Conservation (phyloP, 2,113 vertebrate species). For the Saimiri boliviensis region DNA sequence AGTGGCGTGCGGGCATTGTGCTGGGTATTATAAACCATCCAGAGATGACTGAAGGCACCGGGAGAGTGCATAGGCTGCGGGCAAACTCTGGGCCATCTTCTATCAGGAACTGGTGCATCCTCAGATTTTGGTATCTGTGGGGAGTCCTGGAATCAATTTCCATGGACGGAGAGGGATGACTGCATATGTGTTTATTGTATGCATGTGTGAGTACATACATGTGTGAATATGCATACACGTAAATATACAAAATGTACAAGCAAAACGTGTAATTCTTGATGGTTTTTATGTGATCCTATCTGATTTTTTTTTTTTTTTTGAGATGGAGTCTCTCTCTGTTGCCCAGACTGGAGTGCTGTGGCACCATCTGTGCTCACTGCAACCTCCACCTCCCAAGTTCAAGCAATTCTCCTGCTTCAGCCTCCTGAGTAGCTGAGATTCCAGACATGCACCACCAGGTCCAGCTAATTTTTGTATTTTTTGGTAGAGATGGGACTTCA, state of each 20-base stretch:
- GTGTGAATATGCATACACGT: not conserved
- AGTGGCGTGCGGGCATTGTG: not conserved
- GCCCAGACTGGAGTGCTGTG: too few species aligned
- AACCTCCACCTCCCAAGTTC: too few species aligned
- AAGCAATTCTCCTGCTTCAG: too few species aligned
- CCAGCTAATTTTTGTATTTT: too few species aligned
- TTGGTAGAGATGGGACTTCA: too few species aligned
- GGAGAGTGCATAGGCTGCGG: not conserved
- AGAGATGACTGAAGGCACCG: not conserved
- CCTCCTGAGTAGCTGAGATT: too few species aligned
- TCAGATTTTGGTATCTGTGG: not conserved
- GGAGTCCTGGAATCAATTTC: not conserved
- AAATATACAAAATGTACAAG: too few species aligned
- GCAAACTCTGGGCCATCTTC: not conserved
- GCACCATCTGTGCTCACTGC: too few species aligned
- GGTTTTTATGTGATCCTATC: not conserved
- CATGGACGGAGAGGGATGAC: not conserved
- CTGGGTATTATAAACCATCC: not conserved
- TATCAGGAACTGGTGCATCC: not conserved
- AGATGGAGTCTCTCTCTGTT: too few species aligned
- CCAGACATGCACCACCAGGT: too few species aligned
- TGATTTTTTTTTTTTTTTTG: too few species aligned
- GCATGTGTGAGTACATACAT: too few species aligned
- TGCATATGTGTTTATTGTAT: not conserved
- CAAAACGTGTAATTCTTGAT: not conserved